phyloP scores from a whole-genome alignment of 2,113 vertebrate species.

The Siniperca knerii region DNA sequence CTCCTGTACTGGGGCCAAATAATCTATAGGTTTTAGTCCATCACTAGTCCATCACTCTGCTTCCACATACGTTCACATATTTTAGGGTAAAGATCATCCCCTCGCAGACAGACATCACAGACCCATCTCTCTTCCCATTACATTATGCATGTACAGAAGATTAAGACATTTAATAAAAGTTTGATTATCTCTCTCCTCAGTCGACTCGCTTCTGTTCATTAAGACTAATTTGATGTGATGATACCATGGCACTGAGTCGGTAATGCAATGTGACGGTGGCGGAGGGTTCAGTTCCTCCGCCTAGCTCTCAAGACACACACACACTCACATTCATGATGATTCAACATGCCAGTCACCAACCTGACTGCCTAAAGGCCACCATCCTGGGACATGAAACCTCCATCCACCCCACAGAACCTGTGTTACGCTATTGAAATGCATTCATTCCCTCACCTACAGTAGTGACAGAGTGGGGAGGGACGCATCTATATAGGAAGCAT shows the following conservation, averaged over 20 bases:
- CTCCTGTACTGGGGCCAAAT: conserved; percentile 25
- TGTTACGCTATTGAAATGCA: conserved; percentile 37
- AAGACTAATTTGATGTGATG: conserved; percentile 78
- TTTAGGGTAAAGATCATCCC: conserved; percentile 39
- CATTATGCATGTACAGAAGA: conserved; percentile 85
- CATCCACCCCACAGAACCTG: conserved; percentile 12
- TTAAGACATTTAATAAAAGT: conserved; percentile 87
- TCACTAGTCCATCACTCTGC: conserved; percentile 11
- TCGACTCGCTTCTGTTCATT: conserved; percentile 78
- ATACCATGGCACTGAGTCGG: conserved; percentile 57
- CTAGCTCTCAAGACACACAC: conserved; percentile 19
- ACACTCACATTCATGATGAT: conserved; percentile 40
- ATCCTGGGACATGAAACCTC: conserved; percentile 28
- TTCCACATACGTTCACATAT: conserved; percentile 12
- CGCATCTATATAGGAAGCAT: conserved; percentile 18
- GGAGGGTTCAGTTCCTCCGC: conserved; percentile 41
- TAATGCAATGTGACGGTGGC: conserved; percentile 75
- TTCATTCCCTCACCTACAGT: conserved; percentile 49
- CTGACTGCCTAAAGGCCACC: conserved; percentile 19
- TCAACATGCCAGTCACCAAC: conserved; percentile 69
- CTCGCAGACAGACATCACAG: conserved; percentile 42
- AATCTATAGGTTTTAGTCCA: conserved; percentile 47
- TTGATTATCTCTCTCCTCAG: conserved; percentile 81
- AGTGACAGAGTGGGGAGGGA: conserved; percentile 8
- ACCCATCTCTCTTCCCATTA: conserved; percentile 59